Conservation (phyloP, 2,113 vertebrate species). For the Elgaria multicarinata region DNA sequence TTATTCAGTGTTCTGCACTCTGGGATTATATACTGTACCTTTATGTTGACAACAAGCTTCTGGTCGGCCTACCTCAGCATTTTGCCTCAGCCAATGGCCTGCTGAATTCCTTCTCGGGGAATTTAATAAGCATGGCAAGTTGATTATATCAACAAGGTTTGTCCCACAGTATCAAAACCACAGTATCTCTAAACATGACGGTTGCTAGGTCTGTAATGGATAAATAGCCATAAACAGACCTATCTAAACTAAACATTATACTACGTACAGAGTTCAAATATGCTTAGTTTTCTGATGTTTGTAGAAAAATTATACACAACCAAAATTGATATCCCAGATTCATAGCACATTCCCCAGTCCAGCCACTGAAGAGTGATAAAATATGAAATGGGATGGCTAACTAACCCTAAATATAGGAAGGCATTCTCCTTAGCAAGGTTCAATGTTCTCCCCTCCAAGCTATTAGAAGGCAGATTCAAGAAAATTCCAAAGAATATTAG, state of each 20-base stretch:
- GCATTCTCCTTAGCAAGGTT: too few species aligned
- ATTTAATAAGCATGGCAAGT: not conserved
- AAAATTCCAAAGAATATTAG: too few species aligned
- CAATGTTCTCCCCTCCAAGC: too few species aligned
- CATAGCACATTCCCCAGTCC: not conserved
- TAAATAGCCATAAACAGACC: not conserved
- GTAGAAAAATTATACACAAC: not conserved
- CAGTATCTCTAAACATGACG: not conserved
- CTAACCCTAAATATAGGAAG: too few species aligned
- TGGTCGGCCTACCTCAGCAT: not conserved
- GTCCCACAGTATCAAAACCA: not conserved
- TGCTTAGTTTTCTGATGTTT: not conserved
- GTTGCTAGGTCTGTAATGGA: not conserved
- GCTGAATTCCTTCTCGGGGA: not conserved
- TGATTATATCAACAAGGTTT: not conserved
- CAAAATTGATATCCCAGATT: not conserved
- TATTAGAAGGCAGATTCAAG: too few species aligned
- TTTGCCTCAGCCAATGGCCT: not conserved
- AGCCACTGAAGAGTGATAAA: not conserved
- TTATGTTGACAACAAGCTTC: not conserved
- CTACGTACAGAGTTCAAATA: not conserved
- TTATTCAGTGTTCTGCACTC: too few species aligned
- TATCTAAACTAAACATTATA: not conserved
- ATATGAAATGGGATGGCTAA: not conserved
- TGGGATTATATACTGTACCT: not conserved